A percentile compares a stretch with the other conserved stretches of the same genome.
phyloP scores from a whole-genome alignment of 2,113 vertebrate species.

The Cottus gobio region DNA sequence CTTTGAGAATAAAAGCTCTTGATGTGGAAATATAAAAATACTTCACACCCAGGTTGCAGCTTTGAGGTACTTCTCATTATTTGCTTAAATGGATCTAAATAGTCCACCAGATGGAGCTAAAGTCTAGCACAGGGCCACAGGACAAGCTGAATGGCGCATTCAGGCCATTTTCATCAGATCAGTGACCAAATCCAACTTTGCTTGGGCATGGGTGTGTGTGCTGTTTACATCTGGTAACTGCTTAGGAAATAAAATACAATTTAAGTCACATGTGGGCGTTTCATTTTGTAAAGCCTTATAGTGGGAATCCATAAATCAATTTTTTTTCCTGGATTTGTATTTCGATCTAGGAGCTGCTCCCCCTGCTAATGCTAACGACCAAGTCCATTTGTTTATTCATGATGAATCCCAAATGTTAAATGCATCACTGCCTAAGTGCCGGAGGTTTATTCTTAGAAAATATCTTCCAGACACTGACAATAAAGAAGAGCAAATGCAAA shows the following conservation, averaged over 20 bases:
- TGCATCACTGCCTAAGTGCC: conserved; percentile 28
- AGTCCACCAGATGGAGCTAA: conserved; percentile 76
- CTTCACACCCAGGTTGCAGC: background rate
- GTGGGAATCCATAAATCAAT: background rate
- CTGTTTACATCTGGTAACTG: background rate
- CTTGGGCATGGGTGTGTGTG: background rate
- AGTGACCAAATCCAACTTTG: conserved; percentile 27
- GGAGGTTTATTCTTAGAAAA: conserved; percentile 26
- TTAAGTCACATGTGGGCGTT: background rate
- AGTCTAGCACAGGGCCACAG: conserved; percentile 27
- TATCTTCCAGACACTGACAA: conserved; percentile 17
- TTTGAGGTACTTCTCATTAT: background rate
- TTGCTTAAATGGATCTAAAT: background rate
- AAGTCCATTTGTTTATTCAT: conserved; percentile 15
- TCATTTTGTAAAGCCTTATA: background rate
- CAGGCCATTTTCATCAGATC: conserved; percentile 35
- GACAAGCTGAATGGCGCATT: conserved; percentile 11
- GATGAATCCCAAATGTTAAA: conserved; percentile 27
- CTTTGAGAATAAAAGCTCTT: background rate
- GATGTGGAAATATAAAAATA: conserved; percentile 18
- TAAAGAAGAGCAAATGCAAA: conserved; percentile 20
- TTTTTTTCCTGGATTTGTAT: background rate
- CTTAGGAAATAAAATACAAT: background rate
- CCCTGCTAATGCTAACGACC: background rate
- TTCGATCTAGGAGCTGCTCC: background rate